Base-by-base conservation (phyloP, 1,140 invertebrate species). In the Formica selysi region DNA sequence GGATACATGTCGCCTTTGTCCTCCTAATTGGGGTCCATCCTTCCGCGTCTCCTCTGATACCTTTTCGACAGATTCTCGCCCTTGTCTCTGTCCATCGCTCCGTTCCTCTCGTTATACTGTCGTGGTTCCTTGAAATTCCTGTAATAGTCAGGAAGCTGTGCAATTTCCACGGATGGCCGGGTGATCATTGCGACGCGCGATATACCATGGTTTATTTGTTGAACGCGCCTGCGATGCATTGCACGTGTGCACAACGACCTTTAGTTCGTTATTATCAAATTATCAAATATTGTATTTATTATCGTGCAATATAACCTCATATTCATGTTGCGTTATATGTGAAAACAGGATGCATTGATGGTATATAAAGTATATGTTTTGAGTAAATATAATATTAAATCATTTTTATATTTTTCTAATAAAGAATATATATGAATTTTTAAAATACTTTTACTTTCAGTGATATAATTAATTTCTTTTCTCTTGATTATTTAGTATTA, bases 1-100 rank as follows among this genome's bases (percentile, higher is more conserved):
- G 86, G 88, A 86, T 76, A 90, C 81, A 71, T 83, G 71, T 79
- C 76, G 68, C 68, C 81, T 90, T 90, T 90, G 86, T 90, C 65
- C 65, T 16, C 22, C 71, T 88, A 90, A 90, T 90, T 70, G 81
- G 54, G 54, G 59, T 80, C 32, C 29, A 38, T 83, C 80, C 68
- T 76, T 76, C 78, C 48, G 44, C 68, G 54, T 73, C 61, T 81
- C 51, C 62, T 81, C 74, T 51, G 57, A 73, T 71, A 64, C 89
- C 88, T 70, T 26, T 62, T n/a, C 22, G 65, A 62, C 68, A 71
- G 29, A 86, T 64, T n/a, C 61, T 59, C 48, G 26, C 61, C 36
- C 44, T 71, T 78, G 29, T 64, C 36, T 32, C 68, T 44, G 26
- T 19, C 29, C n/a, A 5, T 29, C 48, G 54, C 13, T 48, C 32